Conservation (phyloP, 2,888 invertebrate species). For the Selenia dentaria region DNA sequence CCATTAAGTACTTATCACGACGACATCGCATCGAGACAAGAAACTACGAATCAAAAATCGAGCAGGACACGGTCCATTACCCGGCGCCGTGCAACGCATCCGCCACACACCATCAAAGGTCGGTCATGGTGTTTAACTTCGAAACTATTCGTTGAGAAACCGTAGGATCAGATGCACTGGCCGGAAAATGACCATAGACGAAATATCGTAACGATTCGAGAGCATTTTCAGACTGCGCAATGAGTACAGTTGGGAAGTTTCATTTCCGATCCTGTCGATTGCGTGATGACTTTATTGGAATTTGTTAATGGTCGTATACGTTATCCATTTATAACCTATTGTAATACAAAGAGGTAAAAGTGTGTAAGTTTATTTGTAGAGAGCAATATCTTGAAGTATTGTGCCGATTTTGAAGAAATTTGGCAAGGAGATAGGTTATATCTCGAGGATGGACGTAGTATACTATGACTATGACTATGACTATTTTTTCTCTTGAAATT, state of each 20-base stretch:
- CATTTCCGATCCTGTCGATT: slow-evolving; percentile 9
- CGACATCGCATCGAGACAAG: not conserved
- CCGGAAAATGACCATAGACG: slow-evolving; percentile 47
- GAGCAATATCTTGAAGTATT: too few relatives aligned
- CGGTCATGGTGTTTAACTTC: slow-evolving; percentile 40
- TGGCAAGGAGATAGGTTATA: too few relatives aligned
- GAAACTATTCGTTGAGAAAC: slow-evolving; percentile 35
- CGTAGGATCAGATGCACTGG: slow-evolving; percentile 37
- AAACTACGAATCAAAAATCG: slow-evolving; percentile 2
- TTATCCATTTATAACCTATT: too few relatives aligned
- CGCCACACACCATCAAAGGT: slow-evolving; percentile 28
- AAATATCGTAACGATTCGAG: slow-evolving; percentile 45
- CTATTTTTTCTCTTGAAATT: too few relatives aligned
- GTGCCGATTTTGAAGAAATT: too few relatives aligned
- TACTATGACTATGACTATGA: too few relatives aligned
- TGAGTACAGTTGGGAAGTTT: slow-evolving; percentile 19
- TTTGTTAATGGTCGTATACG: too few relatives aligned
- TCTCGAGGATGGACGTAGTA: too few relatives aligned
- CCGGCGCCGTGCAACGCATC: slow-evolving; percentile 25
- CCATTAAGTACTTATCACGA: too few relatives aligned
- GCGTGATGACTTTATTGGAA: too few relatives aligned
- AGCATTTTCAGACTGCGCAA: slow-evolving; percentile 40
- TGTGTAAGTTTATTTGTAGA: too few relatives aligned
- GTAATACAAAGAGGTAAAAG: too few relatives aligned
- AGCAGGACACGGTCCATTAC: slow-evolving; percentile 27